A percentile compares a stretch with the other conserved stretches of the same genome.
phyloP scores from a whole-genome alignment of 1,140 invertebrate genomes.

The Formica exsecta region DNA sequence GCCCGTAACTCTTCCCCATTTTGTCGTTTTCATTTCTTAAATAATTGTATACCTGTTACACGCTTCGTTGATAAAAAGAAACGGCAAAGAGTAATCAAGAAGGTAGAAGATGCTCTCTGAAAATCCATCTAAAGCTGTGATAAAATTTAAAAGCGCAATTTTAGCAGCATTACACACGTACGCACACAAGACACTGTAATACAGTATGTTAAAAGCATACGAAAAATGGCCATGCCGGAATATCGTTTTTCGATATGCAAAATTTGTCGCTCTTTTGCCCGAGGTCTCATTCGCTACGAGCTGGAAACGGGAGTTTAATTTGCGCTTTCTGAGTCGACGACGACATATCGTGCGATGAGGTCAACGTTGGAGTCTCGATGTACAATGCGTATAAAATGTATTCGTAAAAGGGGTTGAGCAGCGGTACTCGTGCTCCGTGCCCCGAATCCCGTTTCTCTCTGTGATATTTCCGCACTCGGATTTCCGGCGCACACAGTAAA shows the following conservation, averaged over 20 bases:
- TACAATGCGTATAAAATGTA: constrained; percentile 16
- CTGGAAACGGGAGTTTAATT: constrained; percentile 48
- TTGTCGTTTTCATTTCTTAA: constrained; percentile 16
- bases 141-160: constrained; percentile 62
- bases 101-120: constrained; percentile 31
- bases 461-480: constrained; percentile 41
- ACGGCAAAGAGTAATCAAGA: constrained; percentile 11
- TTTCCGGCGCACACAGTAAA: constrained; percentile 66
- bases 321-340: constrained; percentile 9
- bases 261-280: constrained; percentile 6
- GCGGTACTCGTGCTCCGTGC: neutral
- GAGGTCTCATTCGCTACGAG: constrained; percentile 5
- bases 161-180: constrained; percentile 23
- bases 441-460: neutral
- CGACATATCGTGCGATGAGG: constrained; percentile 25
- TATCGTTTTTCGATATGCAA: constrained; percentile 18
- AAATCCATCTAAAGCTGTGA: constrained; percentile 41
- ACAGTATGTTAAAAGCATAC: constrained; percentile 20
- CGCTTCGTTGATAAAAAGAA: constrained; percentile 1
- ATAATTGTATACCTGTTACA: constrained; percentile 46
- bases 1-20: neutral
- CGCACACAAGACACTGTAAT: constrained; percentile 9
- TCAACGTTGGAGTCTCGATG: constrained; percentile 9
- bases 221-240: neutral
- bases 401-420: constrained; percentile 1